phyloP scores from a whole-genome alignment of 1,140 invertebrate species.

The Ectropis grisescens region DNA sequence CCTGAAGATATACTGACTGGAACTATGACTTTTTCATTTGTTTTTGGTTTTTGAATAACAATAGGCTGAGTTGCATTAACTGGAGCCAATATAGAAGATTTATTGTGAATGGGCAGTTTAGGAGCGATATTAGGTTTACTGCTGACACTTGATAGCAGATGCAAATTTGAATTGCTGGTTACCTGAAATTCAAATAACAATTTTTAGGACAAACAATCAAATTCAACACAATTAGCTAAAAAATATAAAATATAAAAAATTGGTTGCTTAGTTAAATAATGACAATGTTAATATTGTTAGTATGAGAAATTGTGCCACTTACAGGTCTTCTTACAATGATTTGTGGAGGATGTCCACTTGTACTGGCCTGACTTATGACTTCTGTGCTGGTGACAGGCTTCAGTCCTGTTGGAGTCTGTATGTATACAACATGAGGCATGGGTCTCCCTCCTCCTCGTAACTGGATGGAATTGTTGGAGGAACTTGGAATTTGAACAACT shows the following conservation, averaged over 20 bases:
- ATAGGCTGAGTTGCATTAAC: slow-evolving; percentile 53
- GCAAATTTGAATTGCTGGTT: slow-evolving; percentile 52
- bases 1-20: slow-evolving; percentile 56
- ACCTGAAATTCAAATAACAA: slow-evolving; percentile 34
- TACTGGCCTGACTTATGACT: slow-evolving; percentile 55
- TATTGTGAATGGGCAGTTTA: slow-evolving; percentile 37
- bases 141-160: slow-evolving; percentile 52
- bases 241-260: no score
- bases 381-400: slow-evolving; percentile 60
- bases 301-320: no score
- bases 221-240: no score
- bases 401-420: slow-evolving; percentile 56
- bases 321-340: slow-evolving; percentile 66
- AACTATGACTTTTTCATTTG: slow-evolving; percentile 55
- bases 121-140: slow-evolving; percentile 55
- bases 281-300: no score
- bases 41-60: slow-evolving; percentile 64
- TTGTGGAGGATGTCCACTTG: slow-evolving; percentile 57
- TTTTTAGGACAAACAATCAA: no score
- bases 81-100: slow-evolving; percentile 51
- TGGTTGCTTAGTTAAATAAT: no score
- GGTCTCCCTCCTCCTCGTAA: slow-evolving; percentile 36
- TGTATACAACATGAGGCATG: slow-evolving; percentile 61
- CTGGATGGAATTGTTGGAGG: slow-evolving; percentile 53
- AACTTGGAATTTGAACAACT: slow-evolving; percentile 51